Evolutionary conservation across 2,888 invertebrate genomes (phyloP).

Genomic region (Ectobius pallidus): DNA sequence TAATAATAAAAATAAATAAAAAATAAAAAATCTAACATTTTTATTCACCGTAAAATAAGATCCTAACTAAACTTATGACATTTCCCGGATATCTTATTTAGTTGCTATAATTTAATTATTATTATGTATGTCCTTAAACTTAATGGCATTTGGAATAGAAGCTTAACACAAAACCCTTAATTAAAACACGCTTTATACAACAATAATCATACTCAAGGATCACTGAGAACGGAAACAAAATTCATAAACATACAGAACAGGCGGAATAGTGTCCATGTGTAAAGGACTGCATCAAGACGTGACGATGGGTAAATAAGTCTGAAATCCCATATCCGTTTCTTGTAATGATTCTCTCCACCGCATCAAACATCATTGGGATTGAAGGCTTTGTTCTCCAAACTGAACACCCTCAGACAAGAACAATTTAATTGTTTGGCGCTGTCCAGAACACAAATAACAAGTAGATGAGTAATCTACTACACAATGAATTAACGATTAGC

Average conservation of each 20-base stretch:
- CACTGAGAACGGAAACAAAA: conserved; percentile 9
- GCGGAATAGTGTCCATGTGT: not conserved
- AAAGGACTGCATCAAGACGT: not conserved
- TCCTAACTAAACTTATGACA: too few relatives aligned
- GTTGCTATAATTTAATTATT: too few relatives aligned
- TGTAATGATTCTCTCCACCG: not conserved
- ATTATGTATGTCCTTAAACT: too few relatives aligned
- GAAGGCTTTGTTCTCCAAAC: conserved; percentile 6
- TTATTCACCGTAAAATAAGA: too few relatives aligned
- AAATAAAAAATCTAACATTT: too few relatives aligned
- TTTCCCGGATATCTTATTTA: too few relatives aligned
- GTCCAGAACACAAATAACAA: conserved; percentile 5
- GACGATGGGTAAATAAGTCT: conserved; percentile 6
- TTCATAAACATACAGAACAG: not conserved
- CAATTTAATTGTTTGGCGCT: conserved; percentile 14
- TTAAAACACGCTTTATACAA: not conserved
- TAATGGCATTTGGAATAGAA: too few relatives aligned
- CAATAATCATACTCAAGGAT: not conserved
- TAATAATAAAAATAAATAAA: too few relatives aligned
- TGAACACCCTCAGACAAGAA: not conserved
- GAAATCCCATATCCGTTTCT: conserved; percentile 14
- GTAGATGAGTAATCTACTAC: not conserved
- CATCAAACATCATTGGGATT: conserved; percentile 12
- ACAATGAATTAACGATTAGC: conserved; percentile 15
- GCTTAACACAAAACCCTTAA: not conserved